A percentile compares a stretch with the other conserved stretches of the same genome.
Evolutionary conservation across 2,888 invertebrate species (phyloP).

Genomic region (Orthonevra nobilis): DNA sequence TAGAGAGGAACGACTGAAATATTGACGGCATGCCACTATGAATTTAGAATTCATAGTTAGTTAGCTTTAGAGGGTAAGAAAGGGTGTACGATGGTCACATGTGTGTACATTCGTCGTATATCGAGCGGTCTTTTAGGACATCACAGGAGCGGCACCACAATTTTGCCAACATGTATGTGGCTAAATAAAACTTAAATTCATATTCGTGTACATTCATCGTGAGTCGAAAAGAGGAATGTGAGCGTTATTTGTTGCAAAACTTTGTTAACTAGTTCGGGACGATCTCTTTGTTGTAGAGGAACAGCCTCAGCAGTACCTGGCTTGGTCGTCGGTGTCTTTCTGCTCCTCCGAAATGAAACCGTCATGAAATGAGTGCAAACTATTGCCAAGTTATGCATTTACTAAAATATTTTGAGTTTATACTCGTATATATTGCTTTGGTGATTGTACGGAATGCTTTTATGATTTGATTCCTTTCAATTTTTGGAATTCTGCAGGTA

Average conservation of each 20-base stretch:
- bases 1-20: constrained; percentile 13
- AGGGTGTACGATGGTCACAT: background rate
- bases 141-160: background rate
- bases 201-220: constrained; percentile 13
- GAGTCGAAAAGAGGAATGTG: background rate
- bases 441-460: background rate
- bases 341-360: background rate
- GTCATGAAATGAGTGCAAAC: constrained; percentile 12
- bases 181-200: constrained; percentile 11
- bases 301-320: no score
- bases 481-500: no score
- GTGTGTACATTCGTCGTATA: background rate
- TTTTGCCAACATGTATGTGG: background rate
- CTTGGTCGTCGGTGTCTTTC: no score
- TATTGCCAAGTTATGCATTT: background rate
- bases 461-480: no score
- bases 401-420: background rate
- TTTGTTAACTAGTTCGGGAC: constrained; percentile 22
- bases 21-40: constrained; percentile 18
- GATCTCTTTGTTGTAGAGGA: constrained; percentile 1
- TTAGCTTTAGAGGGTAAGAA: background rate
- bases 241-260: constrained; percentile 3
- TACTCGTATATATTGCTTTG: no score
- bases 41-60: constrained; percentile 20
- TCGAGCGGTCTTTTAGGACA: background rate